These are phyloP conservation scores for Pherbina coryleti DNA, from an alignment of 2,888 invertebrate genomes.

Conservation along the genomic window DNA sequence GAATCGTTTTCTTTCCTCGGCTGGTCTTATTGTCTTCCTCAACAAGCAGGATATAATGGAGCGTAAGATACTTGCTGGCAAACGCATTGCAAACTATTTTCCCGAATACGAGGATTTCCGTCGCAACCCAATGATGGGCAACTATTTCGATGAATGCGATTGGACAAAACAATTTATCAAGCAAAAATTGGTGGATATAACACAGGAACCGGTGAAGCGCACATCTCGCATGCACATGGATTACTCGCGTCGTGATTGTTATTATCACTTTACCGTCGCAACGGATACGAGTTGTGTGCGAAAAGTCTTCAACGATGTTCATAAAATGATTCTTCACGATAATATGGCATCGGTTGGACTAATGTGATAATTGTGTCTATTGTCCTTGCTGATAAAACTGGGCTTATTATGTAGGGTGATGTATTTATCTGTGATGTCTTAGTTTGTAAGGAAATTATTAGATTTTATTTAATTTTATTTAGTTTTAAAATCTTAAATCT, in stretches of 20 bases:
- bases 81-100: conserved; percentile 76
- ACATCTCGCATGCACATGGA: conserved; percentile 65
- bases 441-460: not conserved
- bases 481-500: no score
- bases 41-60: conserved; percentile 83
- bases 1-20: conserved; percentile 77
- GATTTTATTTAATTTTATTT: not conserved
- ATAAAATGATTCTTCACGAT: conserved; percentile 74
- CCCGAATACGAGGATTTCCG: conserved; percentile 75
- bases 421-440: conserved; percentile 26
- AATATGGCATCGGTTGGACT: conserved; percentile 70
- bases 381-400: not conserved
- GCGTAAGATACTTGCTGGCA: conserved; percentile 78
- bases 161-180: conserved; percentile 78
- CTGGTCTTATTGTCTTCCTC: conserved; percentile 84
- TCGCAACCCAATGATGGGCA: conserved; percentile 68
- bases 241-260: conserved; percentile 73
- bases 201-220: conserved; percentile 71
- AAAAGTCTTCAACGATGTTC: conserved; percentile 81
- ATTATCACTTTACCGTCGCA: conserved; percentile 81
- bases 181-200: conserved; percentile 75
- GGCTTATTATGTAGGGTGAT: not conserved
- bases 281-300: conserved; percentile 82
- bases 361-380: conserved; percentile 44
- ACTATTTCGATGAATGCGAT: conserved; percentile 75